Evolutionary conservation across 2,888 invertebrate genomes (phyloP).

Genomic region (Nowickia ferox): DNA sequence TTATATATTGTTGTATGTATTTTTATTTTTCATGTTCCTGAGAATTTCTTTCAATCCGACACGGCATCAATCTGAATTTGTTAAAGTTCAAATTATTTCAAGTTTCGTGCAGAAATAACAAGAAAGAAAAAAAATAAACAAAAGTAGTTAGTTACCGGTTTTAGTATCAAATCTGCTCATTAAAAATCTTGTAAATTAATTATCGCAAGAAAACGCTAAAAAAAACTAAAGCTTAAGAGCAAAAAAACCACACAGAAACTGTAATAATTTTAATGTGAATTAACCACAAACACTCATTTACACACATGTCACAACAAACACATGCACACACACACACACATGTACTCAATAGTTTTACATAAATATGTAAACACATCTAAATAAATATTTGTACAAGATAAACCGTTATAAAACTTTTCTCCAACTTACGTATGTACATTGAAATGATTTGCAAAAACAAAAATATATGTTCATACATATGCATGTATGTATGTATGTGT

Average conservation of each 20-base stretch:
- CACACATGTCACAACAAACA: neutral
- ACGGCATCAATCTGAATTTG: conserved; percentile 56
- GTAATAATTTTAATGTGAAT: conserved; percentile 38
- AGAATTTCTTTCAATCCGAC: conserved; percentile 61
- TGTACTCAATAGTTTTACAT: neutral
- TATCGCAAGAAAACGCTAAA: conserved; percentile 23
- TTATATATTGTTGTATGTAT: conserved; percentile 4
- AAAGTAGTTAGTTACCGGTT: conserved; percentile 6
- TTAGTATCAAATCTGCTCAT: conserved; percentile 50
- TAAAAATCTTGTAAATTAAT: conserved; percentile 54
- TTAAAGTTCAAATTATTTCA: conserved; percentile 43
- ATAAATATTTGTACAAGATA: conserved; percentile 48
- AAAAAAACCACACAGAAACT: neutral
- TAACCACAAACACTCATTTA: neutral
- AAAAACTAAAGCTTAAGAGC: neutral
- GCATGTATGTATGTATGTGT: neutral
- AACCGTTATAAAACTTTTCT: conserved; percentile 60
- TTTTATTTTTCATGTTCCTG: conserved; percentile 49
- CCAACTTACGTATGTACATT: conserved; percentile 12
- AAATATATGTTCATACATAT: neutral
- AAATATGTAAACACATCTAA: neutral
- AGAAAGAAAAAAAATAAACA: neutral
- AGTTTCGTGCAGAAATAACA: conserved; percentile 29
- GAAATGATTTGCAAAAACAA: conserved; percentile 37
- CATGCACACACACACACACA: neutral